These are phyloP conservation scores for Propithecus perrieri DNA, from an alignment of 2,797 vertebrate species.

Conservation along the genomic window DNA sequence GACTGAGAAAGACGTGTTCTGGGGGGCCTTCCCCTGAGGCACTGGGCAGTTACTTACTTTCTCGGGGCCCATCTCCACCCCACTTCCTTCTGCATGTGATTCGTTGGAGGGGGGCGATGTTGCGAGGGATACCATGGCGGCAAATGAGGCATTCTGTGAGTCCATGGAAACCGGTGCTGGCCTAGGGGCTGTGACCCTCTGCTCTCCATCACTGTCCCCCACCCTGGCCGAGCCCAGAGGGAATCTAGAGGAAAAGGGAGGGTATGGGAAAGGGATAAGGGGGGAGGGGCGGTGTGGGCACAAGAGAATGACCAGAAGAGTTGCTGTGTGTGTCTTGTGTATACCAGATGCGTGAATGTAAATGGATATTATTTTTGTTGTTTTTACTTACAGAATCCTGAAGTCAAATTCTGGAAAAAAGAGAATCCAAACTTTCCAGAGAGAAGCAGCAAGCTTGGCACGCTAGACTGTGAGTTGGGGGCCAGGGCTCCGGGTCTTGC, in stretches of 20 bases:
- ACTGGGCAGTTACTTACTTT: neutral
- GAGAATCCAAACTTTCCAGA: neutral
- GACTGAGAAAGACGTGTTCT: neutral
- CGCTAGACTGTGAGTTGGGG: neutral
- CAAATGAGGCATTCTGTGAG: neutral
- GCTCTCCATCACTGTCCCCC: neutral
- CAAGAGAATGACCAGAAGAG: neutral
- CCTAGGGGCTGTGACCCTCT: neutral
- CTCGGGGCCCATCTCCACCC: neutral
- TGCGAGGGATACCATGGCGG: neutral
- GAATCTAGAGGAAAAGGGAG: neutral
- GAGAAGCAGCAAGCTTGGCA: neutral
- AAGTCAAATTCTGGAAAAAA: conserved; percentile 14
- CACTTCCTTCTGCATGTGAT: neutral
- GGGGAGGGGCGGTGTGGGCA: neutral
- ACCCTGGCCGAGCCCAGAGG: neutral
- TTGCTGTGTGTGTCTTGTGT: neutral
- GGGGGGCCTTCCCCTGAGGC: neutral
- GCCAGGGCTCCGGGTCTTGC: neutral
- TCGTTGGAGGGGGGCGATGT: neutral
- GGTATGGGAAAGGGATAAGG: neutral
- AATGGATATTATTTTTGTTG: neutral
- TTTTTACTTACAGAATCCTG: neutral
- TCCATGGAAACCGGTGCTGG: neutral
- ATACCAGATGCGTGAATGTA: neutral